phyloP scores from a whole-genome alignment of 2,797 vertebrate species.

The Parauchenoglanis punctatus region DNA sequence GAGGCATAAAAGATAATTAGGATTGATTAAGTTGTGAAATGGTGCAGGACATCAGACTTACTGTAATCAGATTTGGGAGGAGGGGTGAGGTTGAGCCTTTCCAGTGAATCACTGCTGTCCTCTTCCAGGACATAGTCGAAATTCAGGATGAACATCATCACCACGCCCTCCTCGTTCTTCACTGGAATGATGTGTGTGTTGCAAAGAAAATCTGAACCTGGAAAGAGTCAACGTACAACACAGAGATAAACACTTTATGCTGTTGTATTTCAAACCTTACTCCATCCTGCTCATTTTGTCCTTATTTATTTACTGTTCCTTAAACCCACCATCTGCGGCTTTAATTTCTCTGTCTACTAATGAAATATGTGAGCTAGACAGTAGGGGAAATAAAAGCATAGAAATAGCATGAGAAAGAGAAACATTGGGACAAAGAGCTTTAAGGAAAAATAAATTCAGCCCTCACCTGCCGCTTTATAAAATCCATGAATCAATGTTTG shows the following conservation, averaged over 20 bases:
- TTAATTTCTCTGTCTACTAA: conserved; percentile 35
- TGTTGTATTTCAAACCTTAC: conserved; percentile 13
- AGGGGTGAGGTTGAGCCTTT: conserved; percentile 88
- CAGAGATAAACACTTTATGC: conserved; percentile 2
- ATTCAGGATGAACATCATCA: conserved; percentile 99
- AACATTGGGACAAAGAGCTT: neutral
- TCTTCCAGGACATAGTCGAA: conserved; percentile 90
- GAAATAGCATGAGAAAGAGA: neutral
- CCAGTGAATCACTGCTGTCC: conserved; percentile 82
- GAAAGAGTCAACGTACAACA: conserved; percentile 47
- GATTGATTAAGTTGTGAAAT: neutral
- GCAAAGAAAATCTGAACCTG: conserved; percentile 94
- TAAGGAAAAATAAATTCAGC: neutral
- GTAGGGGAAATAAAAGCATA: conserved; percentile 7
- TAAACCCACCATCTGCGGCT: conserved; percentile 33
- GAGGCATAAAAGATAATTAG: neutral
- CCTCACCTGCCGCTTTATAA: conserved; percentile 1
- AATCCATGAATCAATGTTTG: conserved; percentile 11
- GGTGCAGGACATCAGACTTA: conserved; percentile 75
- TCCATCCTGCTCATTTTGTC: conserved; percentile 25
- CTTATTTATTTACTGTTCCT: conserved; percentile 31
- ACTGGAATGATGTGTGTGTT: conserved; percentile 96
- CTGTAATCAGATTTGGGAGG: conserved; percentile 90
- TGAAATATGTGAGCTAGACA: conserved; percentile 23
- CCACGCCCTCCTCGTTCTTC: conserved; percentile 96